phyloP scores from a whole-genome alignment of 2,888 invertebrate species.

The Tillus elongatus region DNA sequence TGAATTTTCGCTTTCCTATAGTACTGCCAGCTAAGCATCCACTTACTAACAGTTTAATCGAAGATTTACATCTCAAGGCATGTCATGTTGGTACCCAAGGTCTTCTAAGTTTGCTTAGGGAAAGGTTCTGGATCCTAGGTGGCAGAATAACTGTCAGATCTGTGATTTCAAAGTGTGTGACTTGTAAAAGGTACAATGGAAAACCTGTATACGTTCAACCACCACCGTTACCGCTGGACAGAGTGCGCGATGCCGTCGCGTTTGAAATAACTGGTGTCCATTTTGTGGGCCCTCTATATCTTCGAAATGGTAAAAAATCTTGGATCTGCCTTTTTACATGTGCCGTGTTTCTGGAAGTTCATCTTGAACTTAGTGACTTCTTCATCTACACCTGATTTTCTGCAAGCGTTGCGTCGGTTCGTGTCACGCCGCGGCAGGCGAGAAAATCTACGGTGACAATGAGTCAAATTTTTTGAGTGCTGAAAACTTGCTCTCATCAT shows the following conservation, averaged over 20 bases:
- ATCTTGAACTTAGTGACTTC: conserved; percentile 32
- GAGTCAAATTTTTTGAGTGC: conserved; percentile 17
- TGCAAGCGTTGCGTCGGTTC: no score
- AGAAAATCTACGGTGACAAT: conserved; percentile 4
- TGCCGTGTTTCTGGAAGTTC: conserved; percentile 30
- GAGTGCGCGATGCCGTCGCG: conserved; percentile 19
- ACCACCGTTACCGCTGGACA: no score
- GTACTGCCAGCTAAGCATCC: conserved; percentile 24
- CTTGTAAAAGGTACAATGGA: conserved; percentile 17
- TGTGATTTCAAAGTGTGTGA: conserved; percentile 11
- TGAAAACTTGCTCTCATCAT: conserved; percentile 18
- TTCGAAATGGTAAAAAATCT: conserved; percentile 21
- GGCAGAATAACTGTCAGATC: conserved; percentile 13
- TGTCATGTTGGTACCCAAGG: conserved; percentile 13
- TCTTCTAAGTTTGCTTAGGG: conserved; percentile 12
- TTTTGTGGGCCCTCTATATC: conserved; percentile 30
- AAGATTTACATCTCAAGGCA: conserved; percentile 10
- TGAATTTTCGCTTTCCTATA: conserved; percentile 23
- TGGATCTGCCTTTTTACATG: conserved; percentile 35
- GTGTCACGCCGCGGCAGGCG: neutral
- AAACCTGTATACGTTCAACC: no score
- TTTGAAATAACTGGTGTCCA: conserved; percentile 30
- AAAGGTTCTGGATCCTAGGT: conserved; percentile 17
- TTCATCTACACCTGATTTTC: conserved; percentile 25
- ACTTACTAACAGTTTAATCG: conserved; percentile 19